Evolutionary conservation across 2,888 invertebrate genomes (phyloP).

Genomic region (Idaea biselata): DNA sequence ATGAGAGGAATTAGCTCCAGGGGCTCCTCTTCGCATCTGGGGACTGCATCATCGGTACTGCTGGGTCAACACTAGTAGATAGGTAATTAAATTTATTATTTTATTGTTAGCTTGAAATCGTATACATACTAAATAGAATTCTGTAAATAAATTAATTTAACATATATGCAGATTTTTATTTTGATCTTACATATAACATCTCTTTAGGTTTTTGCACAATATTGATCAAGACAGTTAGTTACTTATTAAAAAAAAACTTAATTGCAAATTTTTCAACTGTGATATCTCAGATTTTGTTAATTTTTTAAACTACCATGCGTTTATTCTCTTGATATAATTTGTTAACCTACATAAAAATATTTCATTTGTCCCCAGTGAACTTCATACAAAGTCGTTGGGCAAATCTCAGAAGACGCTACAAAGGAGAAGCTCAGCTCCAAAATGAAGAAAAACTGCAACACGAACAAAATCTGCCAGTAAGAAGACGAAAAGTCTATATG

Average conservation of each 20-base stretch:
- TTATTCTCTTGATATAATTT: too few species aligned
- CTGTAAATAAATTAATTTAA: not conserved
- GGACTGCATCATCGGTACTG: not conserved
- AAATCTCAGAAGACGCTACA: conserved; percentile 55
- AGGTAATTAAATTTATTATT: not conserved
- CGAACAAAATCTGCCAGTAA: conserved; percentile 33
- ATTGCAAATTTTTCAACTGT: not conserved
- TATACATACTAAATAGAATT: not conserved
- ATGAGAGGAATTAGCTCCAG: conserved; percentile 45
- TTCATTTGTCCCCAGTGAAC: not conserved
- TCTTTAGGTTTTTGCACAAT: not conserved
- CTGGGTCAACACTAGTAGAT: not conserved
- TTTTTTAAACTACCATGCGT: not conserved
- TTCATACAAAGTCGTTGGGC: conserved; percentile 53
- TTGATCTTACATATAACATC: not conserved
- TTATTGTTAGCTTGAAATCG: not conserved
- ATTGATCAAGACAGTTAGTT: not conserved
- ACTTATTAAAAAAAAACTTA: not conserved
- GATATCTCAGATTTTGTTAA: not conserved
- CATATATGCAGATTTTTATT: not conserved
- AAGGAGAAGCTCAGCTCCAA: conserved; percentile 46
- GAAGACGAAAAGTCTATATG: conserved; percentile 49
- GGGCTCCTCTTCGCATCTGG: conserved; percentile 4
- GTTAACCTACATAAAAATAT: not conserved
- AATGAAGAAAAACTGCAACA: conserved; percentile 39